phyloP scores from a whole-genome alignment of 2,888 invertebrate genomes.

The Escarpia spicata region DNA sequence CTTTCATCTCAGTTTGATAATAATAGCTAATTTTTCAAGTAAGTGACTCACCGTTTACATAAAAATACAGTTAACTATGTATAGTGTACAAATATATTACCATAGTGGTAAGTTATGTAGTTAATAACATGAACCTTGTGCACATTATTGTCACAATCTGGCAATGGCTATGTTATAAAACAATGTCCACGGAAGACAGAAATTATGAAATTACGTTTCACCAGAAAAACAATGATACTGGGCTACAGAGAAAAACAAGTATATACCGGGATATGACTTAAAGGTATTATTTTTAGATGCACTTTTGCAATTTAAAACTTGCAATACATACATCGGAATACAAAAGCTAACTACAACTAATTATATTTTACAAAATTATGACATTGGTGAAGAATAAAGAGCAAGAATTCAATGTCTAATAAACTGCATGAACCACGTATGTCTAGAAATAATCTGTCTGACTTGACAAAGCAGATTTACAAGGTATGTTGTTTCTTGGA shows the following conservation, averaged over 20 bases:
- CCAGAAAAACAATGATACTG: neutral
- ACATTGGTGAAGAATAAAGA: neutral
- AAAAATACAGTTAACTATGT: neutral
- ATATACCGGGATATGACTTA: neutral
- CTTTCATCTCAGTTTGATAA: no score
- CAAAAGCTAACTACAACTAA: neutral
- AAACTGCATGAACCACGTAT: neutral
- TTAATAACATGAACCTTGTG: neutral
- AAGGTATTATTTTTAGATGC: neutral
- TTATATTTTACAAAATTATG: neutral
- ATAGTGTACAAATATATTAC: neutral
- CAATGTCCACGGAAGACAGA: neutral
- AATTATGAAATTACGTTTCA: neutral
- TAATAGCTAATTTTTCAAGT: neutral
- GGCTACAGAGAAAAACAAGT: neutral
- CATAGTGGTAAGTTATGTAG: neutral
- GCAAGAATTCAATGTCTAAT: neutral
- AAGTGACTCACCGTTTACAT: neutral
- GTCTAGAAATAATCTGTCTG: neutral
- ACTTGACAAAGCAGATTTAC: neutral
- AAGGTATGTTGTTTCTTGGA: neutral
- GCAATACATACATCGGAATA: no score
- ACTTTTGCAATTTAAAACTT: neutral
- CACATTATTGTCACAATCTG: neutral
- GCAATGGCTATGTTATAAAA: neutral